Conservation (phyloP, 2,797 vertebrate species). For the Hephaestus fuliginosus region DNA sequence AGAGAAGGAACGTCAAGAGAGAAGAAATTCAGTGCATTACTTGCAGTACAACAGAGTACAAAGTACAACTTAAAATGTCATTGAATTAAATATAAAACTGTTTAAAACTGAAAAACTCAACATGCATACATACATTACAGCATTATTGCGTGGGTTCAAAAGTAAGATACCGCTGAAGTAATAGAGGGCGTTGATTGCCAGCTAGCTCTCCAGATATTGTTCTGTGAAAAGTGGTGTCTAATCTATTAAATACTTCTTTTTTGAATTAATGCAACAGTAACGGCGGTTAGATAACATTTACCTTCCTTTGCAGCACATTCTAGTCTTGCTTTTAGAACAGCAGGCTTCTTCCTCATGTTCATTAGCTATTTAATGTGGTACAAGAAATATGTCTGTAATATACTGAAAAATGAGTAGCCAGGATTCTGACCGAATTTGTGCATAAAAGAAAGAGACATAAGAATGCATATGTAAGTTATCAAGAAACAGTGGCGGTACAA, state of each 20-base stretch:
- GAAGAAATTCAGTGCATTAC: background rate
- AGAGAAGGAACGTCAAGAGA: too few species aligned
- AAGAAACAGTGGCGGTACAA: background rate
- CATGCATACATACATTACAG: background rate
- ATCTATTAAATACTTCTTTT: background rate
- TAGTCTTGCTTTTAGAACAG: background rate
- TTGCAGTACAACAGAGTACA: too few species aligned
- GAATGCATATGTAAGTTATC: background rate
- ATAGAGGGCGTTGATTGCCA: background rate
- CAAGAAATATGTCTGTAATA: background rate
- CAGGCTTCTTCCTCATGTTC: background rate
- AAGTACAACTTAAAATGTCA: too few species aligned
- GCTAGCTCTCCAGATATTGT: background rate
- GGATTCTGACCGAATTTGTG: background rate
- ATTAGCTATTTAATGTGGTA: background rate
- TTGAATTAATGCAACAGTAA: background rate
- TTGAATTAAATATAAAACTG: background rate
- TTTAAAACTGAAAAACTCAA: background rate
- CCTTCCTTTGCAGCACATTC: background rate
- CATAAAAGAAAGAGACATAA: background rate
- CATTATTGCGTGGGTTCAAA: background rate
- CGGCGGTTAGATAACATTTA: background rate
- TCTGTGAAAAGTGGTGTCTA: background rate
- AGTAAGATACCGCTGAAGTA: background rate
- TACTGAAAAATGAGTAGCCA: background rate